A percentile compares a stretch with the other conserved stretches of the same genome.
These are phyloP conservation scores for Papilio xuthus DNA, from an alignment of 1,140 invertebrate genomes.

Conservation along the genomic window DNA sequence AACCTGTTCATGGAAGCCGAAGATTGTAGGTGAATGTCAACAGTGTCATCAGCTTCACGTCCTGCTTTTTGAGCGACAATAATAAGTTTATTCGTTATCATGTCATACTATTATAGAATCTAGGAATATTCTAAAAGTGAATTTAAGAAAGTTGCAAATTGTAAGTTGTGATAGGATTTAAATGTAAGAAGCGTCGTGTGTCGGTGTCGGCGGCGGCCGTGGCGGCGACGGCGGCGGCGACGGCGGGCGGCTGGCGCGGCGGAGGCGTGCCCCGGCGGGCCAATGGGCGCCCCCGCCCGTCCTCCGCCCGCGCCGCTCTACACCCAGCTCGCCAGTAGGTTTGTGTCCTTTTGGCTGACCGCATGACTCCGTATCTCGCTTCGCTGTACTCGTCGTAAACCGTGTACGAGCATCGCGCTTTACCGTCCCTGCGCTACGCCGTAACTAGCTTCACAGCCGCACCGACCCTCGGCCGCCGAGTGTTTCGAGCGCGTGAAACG, in stretches of 20 bases:
- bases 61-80: neutral
- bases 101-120: too few relatives aligned
- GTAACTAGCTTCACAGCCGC: slow-evolving; percentile 64
- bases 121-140: neutral
- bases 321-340: slow-evolving; percentile 80
- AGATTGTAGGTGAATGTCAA: neutral
- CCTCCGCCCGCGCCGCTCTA: slow-evolving; percentile 61
- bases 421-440: slow-evolving; percentile 44
- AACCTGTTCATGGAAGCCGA: neutral
- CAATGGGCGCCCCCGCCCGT: slow-evolving; percentile 73
- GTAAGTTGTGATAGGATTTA: slow-evolving; percentile 39
- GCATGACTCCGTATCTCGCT: slow-evolving; percentile 82
- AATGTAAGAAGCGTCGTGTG: slow-evolving; percentile 56
- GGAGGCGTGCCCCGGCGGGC: slow-evolving; percentile 76
- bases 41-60: neutral
- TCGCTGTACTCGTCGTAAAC: slow-evolving; percentile 79
- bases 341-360: slow-evolving; percentile 82
- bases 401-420: slow-evolving; percentile 72
- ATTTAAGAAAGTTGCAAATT: slow-evolving; percentile 14
- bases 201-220: slow-evolving; percentile 53
- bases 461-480: slow-evolving; percentile 46
- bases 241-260: slow-evolving; percentile 54
- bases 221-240: slow-evolving; percentile 47
- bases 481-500: slow-evolving; percentile 64
- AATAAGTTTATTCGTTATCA: neutral